Percentiles rank a stretch among this genome's conserved stretches.
These are phyloP conservation scores for Vombatus ursinus DNA, from an alignment of 2,113 vertebrate genomes.

Conservation along the genomic window DNA sequence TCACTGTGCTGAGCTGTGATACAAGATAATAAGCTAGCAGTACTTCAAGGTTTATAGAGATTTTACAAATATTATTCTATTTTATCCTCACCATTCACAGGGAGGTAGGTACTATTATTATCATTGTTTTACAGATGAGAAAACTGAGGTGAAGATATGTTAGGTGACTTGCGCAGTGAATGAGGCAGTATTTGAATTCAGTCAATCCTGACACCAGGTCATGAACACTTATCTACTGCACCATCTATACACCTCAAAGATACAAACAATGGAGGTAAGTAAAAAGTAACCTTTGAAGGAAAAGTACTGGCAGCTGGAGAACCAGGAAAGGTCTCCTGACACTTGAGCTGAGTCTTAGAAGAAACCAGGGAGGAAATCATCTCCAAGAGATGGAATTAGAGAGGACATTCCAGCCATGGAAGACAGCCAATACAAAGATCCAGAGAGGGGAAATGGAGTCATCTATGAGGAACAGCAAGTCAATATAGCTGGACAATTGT, in stretches of 20 bases:
- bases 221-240: background rate
- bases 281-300: background rate
- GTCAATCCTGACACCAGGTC: fast-evolving
- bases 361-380: background rate
- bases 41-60: background rate
- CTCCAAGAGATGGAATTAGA: background rate
- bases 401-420: background rate
- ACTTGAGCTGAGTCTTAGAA: background rate
- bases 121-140: background rate
- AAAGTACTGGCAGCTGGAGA: background rate
- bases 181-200: background rate
- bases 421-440: background rate
- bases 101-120: background rate
- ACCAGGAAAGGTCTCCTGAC: background rate
- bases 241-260: background rate
- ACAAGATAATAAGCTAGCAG: background rate
- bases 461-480: background rate
- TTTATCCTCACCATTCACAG: background rate
- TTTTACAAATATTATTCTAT: background rate
- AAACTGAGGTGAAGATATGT: background rate
- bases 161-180: background rate
- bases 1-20: background rate
- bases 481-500: no score
- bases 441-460: background rate
- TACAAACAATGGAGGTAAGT: background rate